Conservation (phyloP, 2,888 invertebrate genomes). For the Bibio marci region DNA sequence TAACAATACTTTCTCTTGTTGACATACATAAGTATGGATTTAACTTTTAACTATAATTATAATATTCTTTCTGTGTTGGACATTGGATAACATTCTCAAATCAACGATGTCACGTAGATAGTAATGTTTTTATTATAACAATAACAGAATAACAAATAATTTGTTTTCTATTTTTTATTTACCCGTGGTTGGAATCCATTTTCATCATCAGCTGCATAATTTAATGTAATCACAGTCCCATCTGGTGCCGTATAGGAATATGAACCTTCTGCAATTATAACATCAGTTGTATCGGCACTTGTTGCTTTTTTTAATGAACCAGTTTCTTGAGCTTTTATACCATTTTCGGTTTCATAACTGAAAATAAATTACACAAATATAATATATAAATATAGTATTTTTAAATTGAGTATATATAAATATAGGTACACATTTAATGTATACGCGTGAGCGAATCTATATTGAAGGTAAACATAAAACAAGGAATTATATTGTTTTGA, state of each 20-base stretch:
- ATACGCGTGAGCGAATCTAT: background rate
- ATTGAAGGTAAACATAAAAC: too few species aligned
- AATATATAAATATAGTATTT: slow-evolving; percentile 1
- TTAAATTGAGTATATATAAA: background rate
- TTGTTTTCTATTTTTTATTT: too few species aligned
- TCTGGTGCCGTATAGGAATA: slow-evolving; percentile 53
- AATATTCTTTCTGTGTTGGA: too few species aligned
- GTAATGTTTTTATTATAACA: too few species aligned
- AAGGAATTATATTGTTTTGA: too few species aligned
- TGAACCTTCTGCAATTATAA: slow-evolving; percentile 47
- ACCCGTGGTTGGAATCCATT: slow-evolving; percentile 39
- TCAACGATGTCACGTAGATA: too few species aligned
- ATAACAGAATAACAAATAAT: too few species aligned
- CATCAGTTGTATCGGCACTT: slow-evolving; percentile 46
- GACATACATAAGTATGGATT: too few species aligned
- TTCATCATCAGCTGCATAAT: slow-evolving; percentile 55
- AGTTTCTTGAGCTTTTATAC: slow-evolving; percentile 62
- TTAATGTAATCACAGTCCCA: slow-evolving; percentile 48
- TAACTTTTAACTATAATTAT: too few species aligned
- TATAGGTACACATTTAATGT: background rate
- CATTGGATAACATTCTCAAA: too few species aligned
- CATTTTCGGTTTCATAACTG: slow-evolving; percentile 67
- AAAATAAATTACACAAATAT: slow-evolving; percentile 14
- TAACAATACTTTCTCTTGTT: too few species aligned
- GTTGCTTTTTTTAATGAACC: slow-evolving; percentile 58